Evolutionary conservation across 2,888 invertebrate genomes (phyloP).

Genomic region (Mactromeris polynyma): DNA sequence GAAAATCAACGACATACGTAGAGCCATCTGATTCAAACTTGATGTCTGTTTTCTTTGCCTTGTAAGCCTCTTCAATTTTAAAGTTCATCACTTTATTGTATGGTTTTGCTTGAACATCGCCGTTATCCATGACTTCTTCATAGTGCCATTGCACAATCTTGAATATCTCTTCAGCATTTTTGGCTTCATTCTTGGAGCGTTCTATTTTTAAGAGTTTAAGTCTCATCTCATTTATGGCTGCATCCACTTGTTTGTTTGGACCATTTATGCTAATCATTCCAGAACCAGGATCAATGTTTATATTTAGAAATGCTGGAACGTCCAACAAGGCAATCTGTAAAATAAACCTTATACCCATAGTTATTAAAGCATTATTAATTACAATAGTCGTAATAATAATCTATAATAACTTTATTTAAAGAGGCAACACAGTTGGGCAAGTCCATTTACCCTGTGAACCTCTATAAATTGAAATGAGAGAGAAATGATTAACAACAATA

Average conservation of each 20-base stretch:
- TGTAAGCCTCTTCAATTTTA: conserved; percentile 66
- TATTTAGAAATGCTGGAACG: conserved; percentile 33
- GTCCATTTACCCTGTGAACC: too few species aligned
- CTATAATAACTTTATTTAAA: too few species aligned
- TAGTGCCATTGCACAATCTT: conserved; percentile 56
- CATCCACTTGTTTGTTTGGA: conserved; percentile 47
- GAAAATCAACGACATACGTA: conserved; percentile 55
- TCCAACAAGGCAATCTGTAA: conserved; percentile 43
- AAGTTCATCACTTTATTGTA: conserved; percentile 57
- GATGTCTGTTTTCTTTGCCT: conserved; percentile 35
- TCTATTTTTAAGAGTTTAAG: conserved; percentile 48
- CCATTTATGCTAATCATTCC: conserved; percentile 61
- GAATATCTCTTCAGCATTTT: conserved; percentile 46
- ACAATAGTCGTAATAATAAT: too few species aligned
- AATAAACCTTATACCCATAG: too few species aligned
- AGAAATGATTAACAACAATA: too few species aligned
- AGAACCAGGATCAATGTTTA: conserved; percentile 52
- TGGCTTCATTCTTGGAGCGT: neutral
- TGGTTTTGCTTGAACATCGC: conserved; percentile 5
- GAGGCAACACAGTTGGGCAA: too few species aligned
- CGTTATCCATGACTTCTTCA: conserved; percentile 40
- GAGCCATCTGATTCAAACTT: conserved; percentile 42
- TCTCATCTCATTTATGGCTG: conserved; percentile 48
- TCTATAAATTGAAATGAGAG: too few species aligned
- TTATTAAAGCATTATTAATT: too few species aligned